These are phyloP conservation scores for Caenorhabditis virilis DNA, from an alignment of 2,888 invertebrate species.

Conservation along the genomic window DNA sequence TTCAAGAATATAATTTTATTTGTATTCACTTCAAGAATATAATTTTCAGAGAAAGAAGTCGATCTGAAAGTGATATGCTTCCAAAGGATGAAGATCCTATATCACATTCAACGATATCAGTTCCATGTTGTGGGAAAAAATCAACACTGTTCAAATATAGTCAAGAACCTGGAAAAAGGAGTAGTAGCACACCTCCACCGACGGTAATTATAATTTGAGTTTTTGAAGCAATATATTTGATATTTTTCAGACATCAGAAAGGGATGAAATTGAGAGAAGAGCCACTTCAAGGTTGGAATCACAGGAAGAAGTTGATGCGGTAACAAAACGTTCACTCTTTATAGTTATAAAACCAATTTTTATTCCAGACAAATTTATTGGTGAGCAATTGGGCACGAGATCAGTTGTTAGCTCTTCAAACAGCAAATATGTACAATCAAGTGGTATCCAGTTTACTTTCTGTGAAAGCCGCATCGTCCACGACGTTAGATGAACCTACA, in stretches of 20 bases:
- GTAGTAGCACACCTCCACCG: conserved; percentile 49
- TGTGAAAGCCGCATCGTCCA: background rate
- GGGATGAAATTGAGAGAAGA: conserved; percentile 41
- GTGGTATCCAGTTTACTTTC: background rate
- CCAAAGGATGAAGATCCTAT: conserved; percentile 46
- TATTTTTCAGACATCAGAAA: conserved; percentile 8
- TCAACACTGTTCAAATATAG: conserved; percentile 54
- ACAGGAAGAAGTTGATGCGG: conserved; percentile 21
- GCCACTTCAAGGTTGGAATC: conserved; percentile 20
- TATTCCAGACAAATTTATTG: conserved; percentile 11
- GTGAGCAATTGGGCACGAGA: conserved; percentile 27
- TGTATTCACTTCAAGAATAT: background rate
- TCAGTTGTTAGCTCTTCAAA: conserved; percentile 20
- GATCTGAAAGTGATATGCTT: conserved; percentile 66
- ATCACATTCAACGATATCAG: conserved; percentile 58
- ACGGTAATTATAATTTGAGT: conserved; percentile 14
- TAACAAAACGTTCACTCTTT: background rate
- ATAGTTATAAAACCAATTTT: background rate
- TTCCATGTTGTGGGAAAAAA: conserved; percentile 62
- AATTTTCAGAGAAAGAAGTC: conserved; percentile 60
- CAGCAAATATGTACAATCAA: conserved; percentile 12
- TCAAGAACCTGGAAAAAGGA: conserved; percentile 43
- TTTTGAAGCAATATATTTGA: background rate
- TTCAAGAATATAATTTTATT: background rate
- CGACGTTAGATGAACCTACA: too few species aligned